Evolutionary conservation across 2,113 vertebrate species (phyloP).

Genomic region (Colossoma macropomum): DNA sequence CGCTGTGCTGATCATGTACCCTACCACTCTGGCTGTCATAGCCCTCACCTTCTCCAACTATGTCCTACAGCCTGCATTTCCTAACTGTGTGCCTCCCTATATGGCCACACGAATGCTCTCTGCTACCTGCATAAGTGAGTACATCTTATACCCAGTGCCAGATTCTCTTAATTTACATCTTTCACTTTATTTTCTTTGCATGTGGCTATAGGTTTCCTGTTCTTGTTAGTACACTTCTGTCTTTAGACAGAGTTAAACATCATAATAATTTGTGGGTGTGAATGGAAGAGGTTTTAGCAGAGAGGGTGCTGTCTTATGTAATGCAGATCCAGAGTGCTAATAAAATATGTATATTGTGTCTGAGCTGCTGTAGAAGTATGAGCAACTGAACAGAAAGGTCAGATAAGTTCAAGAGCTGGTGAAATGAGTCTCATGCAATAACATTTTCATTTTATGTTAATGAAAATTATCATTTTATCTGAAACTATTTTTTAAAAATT

Average conservation of each 20-base stretch:
- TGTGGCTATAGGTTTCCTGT: not conserved
- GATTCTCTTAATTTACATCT: not conserved
- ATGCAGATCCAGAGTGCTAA: not conserved
- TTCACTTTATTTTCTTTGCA: not conserved
- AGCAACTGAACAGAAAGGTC: not conserved
- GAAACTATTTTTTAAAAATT: no score
- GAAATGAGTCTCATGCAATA: not conserved
- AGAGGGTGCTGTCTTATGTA: not conserved
- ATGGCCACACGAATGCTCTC: slow-evolving; percentile 90
- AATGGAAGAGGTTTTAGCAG: not conserved
- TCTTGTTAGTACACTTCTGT: not conserved
- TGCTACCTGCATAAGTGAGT: slow-evolving; percentile 91
- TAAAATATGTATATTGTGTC: slow-evolving; percentile 24
- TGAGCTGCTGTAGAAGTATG: not conserved
- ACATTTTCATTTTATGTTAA: no score
- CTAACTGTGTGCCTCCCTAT: slow-evolving; percentile 89
- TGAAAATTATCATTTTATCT: no score
- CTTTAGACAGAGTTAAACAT: not conserved
- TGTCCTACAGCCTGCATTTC: slow-evolving; percentile 91
- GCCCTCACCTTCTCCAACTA: slow-evolving; percentile 97
- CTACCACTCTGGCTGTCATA: slow-evolving; percentile 94
- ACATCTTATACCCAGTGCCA: not conserved
- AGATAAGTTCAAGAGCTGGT: not conserved
- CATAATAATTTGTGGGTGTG: not conserved
- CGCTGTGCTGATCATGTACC: slow-evolving; percentile 95